These are phyloP conservation scores for Agrotis puta DNA, from an alignment of 2,888 invertebrate genomes.

Conservation along the genomic window DNA sequence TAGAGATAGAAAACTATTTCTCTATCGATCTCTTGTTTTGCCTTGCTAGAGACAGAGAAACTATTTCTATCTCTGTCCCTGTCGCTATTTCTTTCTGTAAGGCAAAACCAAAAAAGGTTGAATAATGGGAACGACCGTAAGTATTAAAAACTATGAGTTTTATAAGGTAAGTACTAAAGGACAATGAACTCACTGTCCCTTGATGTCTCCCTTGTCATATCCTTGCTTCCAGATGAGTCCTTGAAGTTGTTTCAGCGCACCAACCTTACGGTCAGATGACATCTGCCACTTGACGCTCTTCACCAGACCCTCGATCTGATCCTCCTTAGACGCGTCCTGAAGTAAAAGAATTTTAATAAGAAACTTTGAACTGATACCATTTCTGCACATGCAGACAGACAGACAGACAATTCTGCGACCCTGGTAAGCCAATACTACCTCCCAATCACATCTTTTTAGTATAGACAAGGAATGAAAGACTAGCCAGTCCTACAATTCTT, in stretches of 20 bases:
- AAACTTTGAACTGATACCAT: neutral
- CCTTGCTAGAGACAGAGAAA: too few species aligned
- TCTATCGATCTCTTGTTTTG: too few species aligned
- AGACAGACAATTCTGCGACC: too few species aligned
- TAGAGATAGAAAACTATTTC: too few species aligned
- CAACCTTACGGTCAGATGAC: conserved; percentile 94
- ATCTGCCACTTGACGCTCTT: conserved; percentile 95
- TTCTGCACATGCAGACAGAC: too few species aligned
- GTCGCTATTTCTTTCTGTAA: too few species aligned
- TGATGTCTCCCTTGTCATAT: conserved; percentile 94
- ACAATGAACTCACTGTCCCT: conserved; percentile 95
- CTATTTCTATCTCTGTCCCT: too few species aligned
- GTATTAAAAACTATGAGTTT: neutral
- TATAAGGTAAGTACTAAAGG: neutral
- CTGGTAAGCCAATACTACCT: too few species aligned
- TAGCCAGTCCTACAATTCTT: neutral
- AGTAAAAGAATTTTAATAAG: conserved; percentile 60
- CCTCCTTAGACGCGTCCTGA: conserved; percentile 87
- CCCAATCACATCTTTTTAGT: neutral
- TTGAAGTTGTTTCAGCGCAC: conserved; percentile 96
- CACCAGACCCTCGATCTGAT: conserved; percentile 92
- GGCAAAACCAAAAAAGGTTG: too few species aligned
- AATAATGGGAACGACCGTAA: too few species aligned
- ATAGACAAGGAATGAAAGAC: neutral
- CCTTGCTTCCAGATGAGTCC: conserved; percentile 97